Evolutionary conservation across 2,113 vertebrate species (phyloP).

Genomic region (Notarius lentiginosus): DNA sequence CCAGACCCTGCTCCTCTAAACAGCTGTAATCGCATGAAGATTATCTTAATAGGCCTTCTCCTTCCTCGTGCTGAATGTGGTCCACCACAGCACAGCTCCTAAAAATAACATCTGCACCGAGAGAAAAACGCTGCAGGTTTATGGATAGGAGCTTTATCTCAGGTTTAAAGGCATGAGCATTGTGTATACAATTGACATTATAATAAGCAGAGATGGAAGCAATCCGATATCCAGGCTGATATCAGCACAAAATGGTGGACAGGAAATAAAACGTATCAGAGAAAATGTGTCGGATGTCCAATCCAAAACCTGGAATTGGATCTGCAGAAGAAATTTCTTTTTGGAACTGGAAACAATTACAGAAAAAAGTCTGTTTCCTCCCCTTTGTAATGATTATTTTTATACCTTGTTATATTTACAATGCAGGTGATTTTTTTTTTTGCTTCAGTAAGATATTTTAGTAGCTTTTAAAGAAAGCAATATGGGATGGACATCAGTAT

Average conservation of each 20-base stretch:
- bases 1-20: constrained; percentile 46
- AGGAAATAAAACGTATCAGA: background rate
- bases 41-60: constrained; percentile 51
- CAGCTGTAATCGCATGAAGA: constrained; percentile 47
- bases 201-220: background rate
- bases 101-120: constrained; percentile 29
- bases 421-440: background rate
- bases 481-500: background rate
- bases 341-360: background rate
- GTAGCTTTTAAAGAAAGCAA: background rate
- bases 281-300: background rate
- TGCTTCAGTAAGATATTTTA: background rate
- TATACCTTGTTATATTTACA: background rate
- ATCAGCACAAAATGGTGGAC: background rate
- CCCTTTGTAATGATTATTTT: background rate
- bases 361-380: background rate
- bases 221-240: background rate
- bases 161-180: background rate
- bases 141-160: background rate
- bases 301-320: background rate
- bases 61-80: constrained; percentile 41
- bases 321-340: background rate
- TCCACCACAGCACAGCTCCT: background rate
- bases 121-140: constrained; percentile 20
- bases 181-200: background rate